A percentile compares a stretch with the other conserved stretches of the same genome.
These are phyloP conservation scores for Loris lydekkerianus DNA, from an alignment of 2,797 vertebrate genomes.

Conservation along the genomic window DNA sequence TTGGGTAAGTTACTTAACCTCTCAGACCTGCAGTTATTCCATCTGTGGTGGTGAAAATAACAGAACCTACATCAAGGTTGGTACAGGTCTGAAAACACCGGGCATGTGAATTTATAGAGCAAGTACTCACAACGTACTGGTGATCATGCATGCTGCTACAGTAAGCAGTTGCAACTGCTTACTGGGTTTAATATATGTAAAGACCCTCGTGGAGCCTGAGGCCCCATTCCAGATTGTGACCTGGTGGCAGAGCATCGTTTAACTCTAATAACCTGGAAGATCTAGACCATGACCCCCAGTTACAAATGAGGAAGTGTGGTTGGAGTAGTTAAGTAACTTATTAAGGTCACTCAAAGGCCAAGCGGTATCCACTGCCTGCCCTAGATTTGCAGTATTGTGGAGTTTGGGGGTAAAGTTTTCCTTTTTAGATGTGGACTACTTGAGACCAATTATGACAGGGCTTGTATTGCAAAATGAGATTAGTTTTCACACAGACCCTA, in stretches of 20 bases:
- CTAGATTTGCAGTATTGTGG: neutral
- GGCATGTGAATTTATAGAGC: neutral
- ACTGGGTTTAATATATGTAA: neutral
- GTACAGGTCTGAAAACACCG: neutral
- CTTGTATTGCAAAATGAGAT: neutral
- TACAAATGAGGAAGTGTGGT: neutral
- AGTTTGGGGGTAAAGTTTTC: neutral
- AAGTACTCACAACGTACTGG: neutral
- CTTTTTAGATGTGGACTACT: neutral
- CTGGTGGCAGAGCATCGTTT: neutral
- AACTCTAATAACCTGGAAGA: neutral
- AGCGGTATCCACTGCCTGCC: neutral
- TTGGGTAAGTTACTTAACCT: neutral
- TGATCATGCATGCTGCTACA: neutral
- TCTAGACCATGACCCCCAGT: neutral
- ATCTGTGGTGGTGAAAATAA: neutral
- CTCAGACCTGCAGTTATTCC: neutral
- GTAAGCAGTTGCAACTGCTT: neutral
- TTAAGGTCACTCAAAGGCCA: neutral
- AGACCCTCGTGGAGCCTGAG: neutral
- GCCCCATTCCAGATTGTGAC: neutral
- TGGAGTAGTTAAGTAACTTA: neutral
- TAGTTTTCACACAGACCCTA: neutral
- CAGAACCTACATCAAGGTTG: neutral
- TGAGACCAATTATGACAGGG: neutral